These are phyloP conservation scores for Pyrocephalus nanus DNA, from an alignment of 2,797 vertebrate genomes.

Conservation along the genomic window DNA sequence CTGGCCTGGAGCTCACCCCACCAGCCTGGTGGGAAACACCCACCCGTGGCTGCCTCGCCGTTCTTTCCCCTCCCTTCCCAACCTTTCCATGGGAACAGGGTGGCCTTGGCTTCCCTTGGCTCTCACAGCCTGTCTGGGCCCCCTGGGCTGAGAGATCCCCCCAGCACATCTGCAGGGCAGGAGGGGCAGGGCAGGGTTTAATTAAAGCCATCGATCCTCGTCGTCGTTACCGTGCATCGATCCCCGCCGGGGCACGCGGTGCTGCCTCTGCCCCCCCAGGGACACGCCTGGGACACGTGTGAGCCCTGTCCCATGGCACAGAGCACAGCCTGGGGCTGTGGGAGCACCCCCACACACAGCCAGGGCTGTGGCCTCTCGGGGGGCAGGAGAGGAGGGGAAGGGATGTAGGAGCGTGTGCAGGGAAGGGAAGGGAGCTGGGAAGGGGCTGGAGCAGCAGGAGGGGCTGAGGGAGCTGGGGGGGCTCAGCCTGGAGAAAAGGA, in stretches of 20 bases:
- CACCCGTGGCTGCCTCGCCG: background rate
- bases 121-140: accelerated
- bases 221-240: constrained; percentile 56
- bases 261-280: background rate
- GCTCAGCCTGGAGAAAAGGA: background rate
- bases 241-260: background rate
- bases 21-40: background rate
- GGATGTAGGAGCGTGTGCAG: accelerated
- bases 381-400: background rate
- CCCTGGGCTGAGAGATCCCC: no score
- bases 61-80: background rate
- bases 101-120: background rate
- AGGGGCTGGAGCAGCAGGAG: background rate
- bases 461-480: background rate
- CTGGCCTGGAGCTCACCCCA: background rate
- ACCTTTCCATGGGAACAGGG: background rate
- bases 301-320: accelerated
- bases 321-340: background rate
- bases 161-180: background rate
- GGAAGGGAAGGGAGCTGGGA: background rate
- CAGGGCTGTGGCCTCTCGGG: accelerated
- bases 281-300: background rate
- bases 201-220: constrained; percentile 68
- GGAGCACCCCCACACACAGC: background rate
- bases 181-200: constrained; percentile 11